These are phyloP conservation scores for Chymomyza caudatula DNA, from an alignment of 2,888 invertebrate genomes.

Conservation along the genomic window DNA sequence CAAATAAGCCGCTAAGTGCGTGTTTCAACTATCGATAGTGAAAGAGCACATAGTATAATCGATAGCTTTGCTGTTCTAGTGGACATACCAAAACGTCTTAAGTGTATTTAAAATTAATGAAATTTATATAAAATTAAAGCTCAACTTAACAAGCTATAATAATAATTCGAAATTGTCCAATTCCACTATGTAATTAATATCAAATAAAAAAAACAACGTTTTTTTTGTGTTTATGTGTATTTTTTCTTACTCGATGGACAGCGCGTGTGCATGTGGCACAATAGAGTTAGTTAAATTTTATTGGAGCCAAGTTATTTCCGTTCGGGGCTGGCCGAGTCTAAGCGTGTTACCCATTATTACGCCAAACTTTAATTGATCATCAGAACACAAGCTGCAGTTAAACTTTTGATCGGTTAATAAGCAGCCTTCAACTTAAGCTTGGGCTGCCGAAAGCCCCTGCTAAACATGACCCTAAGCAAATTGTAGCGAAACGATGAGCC, in stretches of 20 bases:
- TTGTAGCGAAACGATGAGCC: slow-evolving; percentile 31
- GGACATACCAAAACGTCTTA: no score
- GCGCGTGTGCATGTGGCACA: background rate
- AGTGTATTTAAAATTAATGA: no score
- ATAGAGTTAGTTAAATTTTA: background rate
- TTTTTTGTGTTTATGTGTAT: no score
- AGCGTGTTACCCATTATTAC: slow-evolving; percentile 33
- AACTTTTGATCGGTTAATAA: slow-evolving; percentile 49
- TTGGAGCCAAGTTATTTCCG: slow-evolving; percentile 8
- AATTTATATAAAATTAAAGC: background rate
- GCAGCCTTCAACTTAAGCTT: slow-evolving; percentile 62
- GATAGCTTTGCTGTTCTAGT: no score
- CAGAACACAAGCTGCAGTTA: slow-evolving; percentile 36
- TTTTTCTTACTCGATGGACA: no score
- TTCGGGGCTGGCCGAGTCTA: slow-evolving; percentile 27
- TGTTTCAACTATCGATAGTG: no score
- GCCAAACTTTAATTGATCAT: slow-evolving; percentile 45
- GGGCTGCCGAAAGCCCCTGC: slow-evolving; percentile 36
- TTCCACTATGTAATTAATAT: background rate
- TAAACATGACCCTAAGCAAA: slow-evolving; percentile 30
- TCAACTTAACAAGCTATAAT: background rate
- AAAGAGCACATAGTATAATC: no score
- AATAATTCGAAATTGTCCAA: background rate
- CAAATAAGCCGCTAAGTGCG: no score
- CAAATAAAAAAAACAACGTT: background rate